A percentile compares a stretch with the other conserved stretches of the same genome.
Conservation (phyloP, 92 coral and sea anemone species). For the Parazoanthus atlanticus region DNA sequence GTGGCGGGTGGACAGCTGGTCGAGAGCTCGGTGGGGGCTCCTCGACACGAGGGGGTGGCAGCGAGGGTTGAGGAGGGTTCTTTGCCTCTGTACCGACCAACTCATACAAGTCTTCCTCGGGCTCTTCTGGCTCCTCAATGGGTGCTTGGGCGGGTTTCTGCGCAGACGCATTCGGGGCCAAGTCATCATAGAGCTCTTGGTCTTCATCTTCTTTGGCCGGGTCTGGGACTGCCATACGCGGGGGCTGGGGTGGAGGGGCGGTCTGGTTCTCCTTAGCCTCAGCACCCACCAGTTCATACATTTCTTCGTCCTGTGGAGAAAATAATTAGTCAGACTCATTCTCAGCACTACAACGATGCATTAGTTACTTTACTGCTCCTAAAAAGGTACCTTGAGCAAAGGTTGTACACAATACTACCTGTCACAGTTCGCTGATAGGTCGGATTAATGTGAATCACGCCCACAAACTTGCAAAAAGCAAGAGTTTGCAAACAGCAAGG, state of each 20-base stretch:
- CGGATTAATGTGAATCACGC: no score
- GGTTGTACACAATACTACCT: no score
- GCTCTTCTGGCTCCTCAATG: constrained; percentile 13
- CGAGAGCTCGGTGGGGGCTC: constrained; percentile 13
- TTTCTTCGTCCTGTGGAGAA: constrained; percentile 16
- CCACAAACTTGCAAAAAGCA: no score
- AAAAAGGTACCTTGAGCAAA: no score
- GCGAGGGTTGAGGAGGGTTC: constrained; percentile 7
- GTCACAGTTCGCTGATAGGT: no score
- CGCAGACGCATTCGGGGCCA: constrained; percentile 1
- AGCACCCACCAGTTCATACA: constrained; percentile 37
- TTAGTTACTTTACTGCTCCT: no score
- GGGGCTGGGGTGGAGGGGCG: background rate
- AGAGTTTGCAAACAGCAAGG: no score
- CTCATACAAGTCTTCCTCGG: constrained; percentile 40
- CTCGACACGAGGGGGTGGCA: constrained; percentile 29
- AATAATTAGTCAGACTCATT: background rate
- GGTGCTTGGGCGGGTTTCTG: background rate
- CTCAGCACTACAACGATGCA: no score
- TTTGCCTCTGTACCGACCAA: constrained; percentile 35
- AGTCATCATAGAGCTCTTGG: constrained; percentile 48
- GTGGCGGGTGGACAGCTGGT: background rate
- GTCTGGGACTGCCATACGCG: background rate
- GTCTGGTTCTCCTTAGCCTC: constrained; percentile 30
- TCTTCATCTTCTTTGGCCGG: constrained; percentile 14